These are phyloP conservation scores for Tragulus kanchil DNA, from an alignment of 2,113 vertebrate species.

Conservation along the genomic window DNA sequence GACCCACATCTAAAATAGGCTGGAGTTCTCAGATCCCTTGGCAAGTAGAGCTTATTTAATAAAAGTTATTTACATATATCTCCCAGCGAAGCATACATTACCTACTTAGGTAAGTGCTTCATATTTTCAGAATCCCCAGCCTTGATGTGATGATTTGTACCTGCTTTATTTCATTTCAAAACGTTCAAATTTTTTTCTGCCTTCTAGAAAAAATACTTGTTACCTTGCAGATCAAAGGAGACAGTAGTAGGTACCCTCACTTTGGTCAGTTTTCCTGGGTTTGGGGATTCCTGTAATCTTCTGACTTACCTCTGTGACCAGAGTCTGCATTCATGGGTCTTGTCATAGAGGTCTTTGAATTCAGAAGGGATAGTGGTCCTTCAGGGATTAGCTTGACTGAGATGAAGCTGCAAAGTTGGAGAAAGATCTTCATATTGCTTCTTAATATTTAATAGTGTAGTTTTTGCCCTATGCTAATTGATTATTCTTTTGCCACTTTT, in stretches of 20 bases:
- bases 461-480: not conserved
- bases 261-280: not conserved
- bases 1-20: not conserved
- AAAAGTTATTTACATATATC: slow-evolving; percentile 9
- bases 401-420: not conserved
- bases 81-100: not conserved
- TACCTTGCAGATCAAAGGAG: not conserved
- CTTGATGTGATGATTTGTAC: slow-evolving; percentile 23
- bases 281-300: not conserved
- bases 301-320: not conserved
- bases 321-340: not conserved
- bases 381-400: not conserved
- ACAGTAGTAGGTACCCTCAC: not conserved
- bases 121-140: not conserved
- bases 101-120: not conserved
- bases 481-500: not conserved
- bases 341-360: not conserved
- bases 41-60: slow-evolving; percentile 48
- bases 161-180: slow-evolving; percentile 45
- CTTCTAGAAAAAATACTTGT: slow-evolving; percentile 32
- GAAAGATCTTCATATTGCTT: not conserved
- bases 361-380: not conserved
- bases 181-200: slow-evolving; percentile 27
- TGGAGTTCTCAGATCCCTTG: slow-evolving; percentile 10
- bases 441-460: not conserved